These are phyloP conservation scores for Hypselothyrea guttata DNA, from an alignment of 2,888 invertebrate genomes.

Conservation along the genomic window DNA sequence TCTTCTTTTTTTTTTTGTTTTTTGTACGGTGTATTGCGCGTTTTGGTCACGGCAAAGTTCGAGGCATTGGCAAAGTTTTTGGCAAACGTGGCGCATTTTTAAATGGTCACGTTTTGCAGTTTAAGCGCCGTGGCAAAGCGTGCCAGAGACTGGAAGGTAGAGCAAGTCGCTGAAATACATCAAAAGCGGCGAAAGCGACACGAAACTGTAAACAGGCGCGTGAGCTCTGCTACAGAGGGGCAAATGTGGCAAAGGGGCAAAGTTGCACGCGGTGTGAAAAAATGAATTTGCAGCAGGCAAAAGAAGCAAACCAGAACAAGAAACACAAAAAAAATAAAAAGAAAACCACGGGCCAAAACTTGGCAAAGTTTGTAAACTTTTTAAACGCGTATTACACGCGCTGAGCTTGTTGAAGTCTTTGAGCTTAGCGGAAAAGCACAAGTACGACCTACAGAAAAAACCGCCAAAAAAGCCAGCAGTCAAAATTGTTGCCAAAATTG, in stretches of 20 bases:
- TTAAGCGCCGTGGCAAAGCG: conserved; percentile 66
- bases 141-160: conserved; percentile 2
- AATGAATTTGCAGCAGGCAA: conserved; percentile 56
- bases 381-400: conserved; percentile 76
- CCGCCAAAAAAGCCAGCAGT: background rate
- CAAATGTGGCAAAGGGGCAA: conserved; percentile 38
- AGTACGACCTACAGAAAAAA: background rate
- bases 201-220: conserved; percentile 74
- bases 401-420: conserved; percentile 65
- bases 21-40: conserved; percentile 9
- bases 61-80: conserved; percentile 71
- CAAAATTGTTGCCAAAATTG: conserved; percentile 45
- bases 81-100: conserved; percentile 75
- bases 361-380: conserved; percentile 73
- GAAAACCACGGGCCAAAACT: conserved; percentile 49
- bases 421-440: conserved; percentile 40
- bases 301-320: conserved; percentile 15
- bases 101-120: conserved; percentile 80
- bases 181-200: conserved; percentile 60
- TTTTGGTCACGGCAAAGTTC: conserved; percentile 52
- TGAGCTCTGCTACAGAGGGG: conserved; percentile 38
- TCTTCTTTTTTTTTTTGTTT: conserved; percentile 5
- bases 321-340: conserved; percentile 25
- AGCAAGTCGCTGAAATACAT: conserved; percentile 52
- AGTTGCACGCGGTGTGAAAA: conserved; percentile 60